These are phyloP conservation scores for Phylloscopus trochiloides DNA, from an alignment of 2,113 vertebrate genomes.

Conservation along the genomic window DNA sequence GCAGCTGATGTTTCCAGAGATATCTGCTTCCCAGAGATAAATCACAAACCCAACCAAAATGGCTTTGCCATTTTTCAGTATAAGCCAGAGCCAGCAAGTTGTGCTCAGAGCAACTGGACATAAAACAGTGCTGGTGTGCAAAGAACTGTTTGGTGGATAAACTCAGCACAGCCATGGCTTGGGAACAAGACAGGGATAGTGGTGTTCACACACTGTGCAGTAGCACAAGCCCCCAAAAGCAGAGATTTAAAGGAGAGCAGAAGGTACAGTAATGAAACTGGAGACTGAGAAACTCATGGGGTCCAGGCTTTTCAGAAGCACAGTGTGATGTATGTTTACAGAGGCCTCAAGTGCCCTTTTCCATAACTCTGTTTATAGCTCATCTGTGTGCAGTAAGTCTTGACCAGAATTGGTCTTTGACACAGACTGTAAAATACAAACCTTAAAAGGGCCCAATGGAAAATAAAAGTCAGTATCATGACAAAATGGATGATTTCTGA, in stretches of 20 bases:
- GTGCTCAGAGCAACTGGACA: neutral
- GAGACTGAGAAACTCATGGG: slow-evolving; percentile 30
- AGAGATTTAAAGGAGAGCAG: slow-evolving; percentile 33
- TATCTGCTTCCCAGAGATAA: neutral
- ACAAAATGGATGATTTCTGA: slow-evolving; percentile 70
- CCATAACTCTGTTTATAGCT: slow-evolving; percentile 68
- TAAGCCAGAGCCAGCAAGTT: neutral
- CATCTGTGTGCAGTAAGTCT: slow-evolving; percentile 74
- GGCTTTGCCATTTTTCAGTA: neutral
- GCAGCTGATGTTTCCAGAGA: neutral
- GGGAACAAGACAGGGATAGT: neutral
- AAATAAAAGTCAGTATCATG: slow-evolving; percentile 70
- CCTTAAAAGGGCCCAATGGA: slow-evolving; percentile 71
- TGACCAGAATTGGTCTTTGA: slow-evolving; percentile 75
- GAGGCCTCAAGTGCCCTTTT: slow-evolving; percentile 70
- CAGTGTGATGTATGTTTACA: slow-evolving; percentile 66
- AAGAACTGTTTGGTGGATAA: neutral
- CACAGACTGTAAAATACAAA: slow-evolving; percentile 73
- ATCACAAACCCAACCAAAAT: neutral
- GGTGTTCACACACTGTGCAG: neutral
- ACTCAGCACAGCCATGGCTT: neutral
- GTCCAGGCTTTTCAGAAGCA: slow-evolving; percentile 23
- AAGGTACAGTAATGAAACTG: slow-evolving; percentile 58
- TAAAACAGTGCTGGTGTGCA: accelerated
- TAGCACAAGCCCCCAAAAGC: neutral